Evolutionary conservation across 2,113 vertebrate genomes (phyloP).

Genomic region (Gymnobelideus leadbeateri): DNA sequence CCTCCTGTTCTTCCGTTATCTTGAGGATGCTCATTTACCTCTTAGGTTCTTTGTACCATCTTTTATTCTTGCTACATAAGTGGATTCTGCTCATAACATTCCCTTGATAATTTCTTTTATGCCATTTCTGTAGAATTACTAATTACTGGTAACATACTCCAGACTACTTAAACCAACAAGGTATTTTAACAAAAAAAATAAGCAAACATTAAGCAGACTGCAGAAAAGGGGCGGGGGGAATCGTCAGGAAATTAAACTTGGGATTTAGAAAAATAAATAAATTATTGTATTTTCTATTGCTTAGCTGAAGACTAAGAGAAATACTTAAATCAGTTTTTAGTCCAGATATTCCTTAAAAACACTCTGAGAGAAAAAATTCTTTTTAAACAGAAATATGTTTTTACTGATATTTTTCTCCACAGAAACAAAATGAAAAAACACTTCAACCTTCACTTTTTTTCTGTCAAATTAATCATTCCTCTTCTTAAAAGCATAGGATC

Average conservation of each 20-base stretch:
- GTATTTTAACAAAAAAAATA: neutral
- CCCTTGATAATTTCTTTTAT: neutral
- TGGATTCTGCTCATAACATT: neutral
- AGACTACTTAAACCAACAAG: neutral
- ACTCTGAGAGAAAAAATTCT: neutral
- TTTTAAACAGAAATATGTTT: constrained; percentile 45
- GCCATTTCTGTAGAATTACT: neutral
- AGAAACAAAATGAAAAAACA: constrained; percentile 59
- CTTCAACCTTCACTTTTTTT: constrained; percentile 46
- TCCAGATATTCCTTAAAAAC: neutral
- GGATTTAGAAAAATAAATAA: neutral
- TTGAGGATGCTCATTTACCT: neutral
- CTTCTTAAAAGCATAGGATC: constrained; percentile 42
- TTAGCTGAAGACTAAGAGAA: neutral
- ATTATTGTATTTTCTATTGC: neutral
- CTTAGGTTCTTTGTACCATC: neutral
- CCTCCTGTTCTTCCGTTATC: neutral
- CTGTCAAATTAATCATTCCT: constrained; percentile 49
- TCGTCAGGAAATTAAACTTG: neutral
- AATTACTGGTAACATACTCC: neutral
- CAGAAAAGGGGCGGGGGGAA: neutral
- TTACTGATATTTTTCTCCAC: constrained; percentile 16
- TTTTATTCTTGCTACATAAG: neutral
- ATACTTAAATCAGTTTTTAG: constrained; percentile 39
- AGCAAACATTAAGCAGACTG: neutral